Base-by-base conservation (phyloP, 2,797 vertebrate species). In the Columba guinea region DNA sequence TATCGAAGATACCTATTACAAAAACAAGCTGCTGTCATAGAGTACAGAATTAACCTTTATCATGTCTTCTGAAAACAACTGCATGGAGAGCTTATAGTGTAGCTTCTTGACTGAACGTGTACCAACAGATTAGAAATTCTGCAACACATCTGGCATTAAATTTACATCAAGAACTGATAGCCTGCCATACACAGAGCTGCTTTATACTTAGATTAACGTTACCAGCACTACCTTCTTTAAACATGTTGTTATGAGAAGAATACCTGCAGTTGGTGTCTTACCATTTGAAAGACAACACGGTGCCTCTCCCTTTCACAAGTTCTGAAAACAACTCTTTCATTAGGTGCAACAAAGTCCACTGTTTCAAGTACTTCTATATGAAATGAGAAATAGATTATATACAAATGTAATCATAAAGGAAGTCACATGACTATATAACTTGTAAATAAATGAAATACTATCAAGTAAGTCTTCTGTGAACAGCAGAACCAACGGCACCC, bases 231-330 rank as follows among this genome's bases (percentile, higher is more conserved):
- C 24, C 14, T 34, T 44, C 1, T 70, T 63, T 55, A 82, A 32
- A 30, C 24, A 0, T 2, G 12, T 14, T 56, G 27, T 20, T 67
- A 73, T 27, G 26, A 60, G 46, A 41, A 49, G 32, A 49, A 9
- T 8, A 46, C 46, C 26, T 32, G n/a, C 1, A 1, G 26, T 32
- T 32, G 23, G 19, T 67, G 77, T 77, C 97, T 95, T 97, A 99
- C 99, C 99, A 99, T 99, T 89, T 99, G 99, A 96, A 99, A 99
- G 93, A 99, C 97, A 13, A 99, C 98, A 21, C 4, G n/a, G 75
- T 96, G 97, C 83, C 96, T 98, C 94, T 99, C 99, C 83, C 94
- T 98, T 96, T 98, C 98, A 92, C 99, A 99, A 28, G 99, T 99
- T 91, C 99, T 98, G 96, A 99, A 99, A 97, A 99, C 98, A 46